A percentile compares a stretch with the other conserved stretches of the same genome.
Evolutionary conservation across 2,113 vertebrate species (phyloP).

Genomic region (Pseudopodoces humilis): DNA sequence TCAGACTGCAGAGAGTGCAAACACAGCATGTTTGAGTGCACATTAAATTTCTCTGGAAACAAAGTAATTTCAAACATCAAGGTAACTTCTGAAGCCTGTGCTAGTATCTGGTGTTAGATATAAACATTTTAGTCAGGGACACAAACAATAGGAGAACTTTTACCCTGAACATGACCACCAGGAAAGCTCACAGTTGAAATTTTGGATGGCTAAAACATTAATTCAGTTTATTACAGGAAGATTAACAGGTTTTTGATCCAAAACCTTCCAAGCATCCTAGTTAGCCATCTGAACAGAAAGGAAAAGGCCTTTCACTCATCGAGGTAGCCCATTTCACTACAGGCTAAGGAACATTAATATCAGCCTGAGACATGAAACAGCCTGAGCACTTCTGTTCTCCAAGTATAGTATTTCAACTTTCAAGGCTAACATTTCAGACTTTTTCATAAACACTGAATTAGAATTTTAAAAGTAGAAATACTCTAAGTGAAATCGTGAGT

Average conservation of each 20-base stretch:
- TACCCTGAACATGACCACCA: not conserved
- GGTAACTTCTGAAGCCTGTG: not conserved
- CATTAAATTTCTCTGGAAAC: conserved; percentile 15
- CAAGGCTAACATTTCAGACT: not conserved
- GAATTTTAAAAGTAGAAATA: not conserved
- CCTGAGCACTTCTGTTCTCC: not conserved
- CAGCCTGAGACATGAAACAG: not conserved
- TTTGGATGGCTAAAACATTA: not conserved
- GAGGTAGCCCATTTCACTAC: not conserved
- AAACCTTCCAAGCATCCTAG: not conserved
- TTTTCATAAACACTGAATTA: not conserved
- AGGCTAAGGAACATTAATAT: not conserved
- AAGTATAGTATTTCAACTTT: not conserved
- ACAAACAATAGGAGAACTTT: not conserved
- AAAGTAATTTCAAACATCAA: conserved; percentile 40
- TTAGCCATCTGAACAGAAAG: not conserved
- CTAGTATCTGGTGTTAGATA: not conserved
- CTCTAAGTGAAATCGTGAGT: not conserved
- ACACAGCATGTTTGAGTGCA: conserved; percentile 4
- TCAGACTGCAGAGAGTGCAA: conserved; percentile 4
- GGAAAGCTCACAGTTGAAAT: not conserved
- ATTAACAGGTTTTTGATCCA: not conserved
- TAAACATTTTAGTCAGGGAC: not conserved
- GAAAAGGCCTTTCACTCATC: not conserved
- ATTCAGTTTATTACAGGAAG: not conserved